These are phyloP conservation scores for Coranthus polyacanthus DNA, from an alignment of 2,797 vertebrate genomes.

Conservation along the genomic window DNA sequence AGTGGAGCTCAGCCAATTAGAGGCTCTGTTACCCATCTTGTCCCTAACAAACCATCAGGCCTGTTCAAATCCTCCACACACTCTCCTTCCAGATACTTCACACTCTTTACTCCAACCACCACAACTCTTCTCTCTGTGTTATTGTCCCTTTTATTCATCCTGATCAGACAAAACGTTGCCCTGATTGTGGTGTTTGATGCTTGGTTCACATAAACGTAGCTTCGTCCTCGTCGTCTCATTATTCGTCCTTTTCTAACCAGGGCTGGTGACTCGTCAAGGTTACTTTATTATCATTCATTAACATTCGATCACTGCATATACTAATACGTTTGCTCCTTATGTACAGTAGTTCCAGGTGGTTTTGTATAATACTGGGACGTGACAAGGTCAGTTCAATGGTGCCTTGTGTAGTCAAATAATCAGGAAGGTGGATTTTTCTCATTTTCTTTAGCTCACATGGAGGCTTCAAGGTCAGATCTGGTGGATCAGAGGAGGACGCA, in stretches of 20 bases:
- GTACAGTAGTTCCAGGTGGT: not conserved
- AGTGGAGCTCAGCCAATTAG: constrained; percentile 71
- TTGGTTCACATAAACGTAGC: no score
- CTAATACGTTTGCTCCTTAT: not conserved
- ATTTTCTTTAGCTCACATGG: constrained; percentile 21
- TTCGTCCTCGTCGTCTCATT: no score
- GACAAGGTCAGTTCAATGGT: constrained; percentile 45
- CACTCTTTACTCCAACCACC: constrained; percentile 10
- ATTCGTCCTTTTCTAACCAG: no score
- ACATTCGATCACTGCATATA: constrained; percentile 12
- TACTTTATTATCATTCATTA: constrained; percentile 21
- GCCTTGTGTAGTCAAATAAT: constrained; percentile 24
- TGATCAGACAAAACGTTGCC: constrained; percentile 5
- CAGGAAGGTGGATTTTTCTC: constrained; percentile 5
- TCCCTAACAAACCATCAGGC: constrained; percentile 48
- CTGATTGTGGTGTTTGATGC: no score
- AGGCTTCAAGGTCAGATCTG: constrained; percentile 42
- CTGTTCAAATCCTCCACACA: constrained; percentile 8
- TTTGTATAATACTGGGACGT: constrained; percentile 6
- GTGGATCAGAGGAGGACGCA: constrained; percentile 41
- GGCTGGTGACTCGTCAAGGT: not conserved
- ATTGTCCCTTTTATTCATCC: constrained; percentile 1
- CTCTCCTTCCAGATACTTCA: constrained; percentile 27
- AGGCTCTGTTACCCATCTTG: constrained; percentile 50
- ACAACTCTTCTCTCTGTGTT: constrained; percentile 10